Evolutionary conservation across 2,797 vertebrate species (phyloP).

Genomic region (Argyrosomus regius): DNA sequence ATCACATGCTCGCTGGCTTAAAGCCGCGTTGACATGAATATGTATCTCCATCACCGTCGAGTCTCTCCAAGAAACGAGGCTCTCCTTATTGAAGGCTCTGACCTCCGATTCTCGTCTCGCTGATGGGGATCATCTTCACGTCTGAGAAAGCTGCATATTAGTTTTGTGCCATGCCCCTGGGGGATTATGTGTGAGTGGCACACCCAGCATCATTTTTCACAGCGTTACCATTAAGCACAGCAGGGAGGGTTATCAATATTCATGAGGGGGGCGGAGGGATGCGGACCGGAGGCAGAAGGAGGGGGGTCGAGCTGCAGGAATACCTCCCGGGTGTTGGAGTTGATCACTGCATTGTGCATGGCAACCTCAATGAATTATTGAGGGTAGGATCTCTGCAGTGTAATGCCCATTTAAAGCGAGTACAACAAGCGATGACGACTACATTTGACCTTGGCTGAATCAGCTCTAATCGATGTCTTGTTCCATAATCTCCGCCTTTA

Average conservation of each 20-base stretch:
- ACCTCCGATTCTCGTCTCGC: constrained; percentile 54
- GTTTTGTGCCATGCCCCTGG: constrained; percentile 54
- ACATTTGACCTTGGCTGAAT: constrained; percentile 44
- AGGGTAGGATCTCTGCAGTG: not conserved
- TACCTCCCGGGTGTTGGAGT: constrained; percentile 58
- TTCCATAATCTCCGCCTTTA: constrained; percentile 34
- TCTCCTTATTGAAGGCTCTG: constrained; percentile 33
- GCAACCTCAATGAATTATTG: constrained; percentile 22
- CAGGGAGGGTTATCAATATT: constrained; percentile 82
- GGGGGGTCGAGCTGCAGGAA: constrained; percentile 38
- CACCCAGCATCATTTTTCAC: constrained; percentile 81
- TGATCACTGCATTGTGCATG: constrained; percentile 53
- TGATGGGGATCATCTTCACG: constrained; percentile 69
- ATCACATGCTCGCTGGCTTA: constrained; percentile 24
- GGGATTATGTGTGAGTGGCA: constrained; percentile 71
- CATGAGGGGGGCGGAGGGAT: constrained; percentile 73
- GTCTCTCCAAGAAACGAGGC: constrained; percentile 31
- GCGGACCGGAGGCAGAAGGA: not conserved
- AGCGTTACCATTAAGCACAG: constrained; percentile 81
- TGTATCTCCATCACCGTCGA: constrained; percentile 34
- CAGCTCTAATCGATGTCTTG: constrained; percentile 22
- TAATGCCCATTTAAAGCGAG: constrained; percentile 1
- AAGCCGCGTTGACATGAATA: constrained; percentile 31
- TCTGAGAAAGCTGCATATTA: constrained; percentile 69
- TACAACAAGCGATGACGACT: not conserved